A percentile compares a stretch with the other conserved stretches of the same genome.
These are phyloP conservation scores for Tupaia chinensis DNA, from an alignment of 2,113 vertebrate genomes.

Conservation along the genomic window DNA sequence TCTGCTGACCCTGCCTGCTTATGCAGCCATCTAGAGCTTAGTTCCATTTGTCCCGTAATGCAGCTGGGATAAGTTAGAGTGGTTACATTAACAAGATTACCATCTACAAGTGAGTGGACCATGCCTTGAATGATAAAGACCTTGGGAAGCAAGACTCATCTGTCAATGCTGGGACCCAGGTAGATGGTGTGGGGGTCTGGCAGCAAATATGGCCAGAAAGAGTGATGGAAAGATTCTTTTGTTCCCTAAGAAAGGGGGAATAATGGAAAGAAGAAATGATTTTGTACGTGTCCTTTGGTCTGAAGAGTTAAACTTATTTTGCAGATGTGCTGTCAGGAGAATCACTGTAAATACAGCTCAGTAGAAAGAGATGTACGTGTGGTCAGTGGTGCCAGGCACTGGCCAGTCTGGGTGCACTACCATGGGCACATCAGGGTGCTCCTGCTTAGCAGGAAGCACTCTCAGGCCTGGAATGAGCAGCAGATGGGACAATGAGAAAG, in stretches of 20 bases:
- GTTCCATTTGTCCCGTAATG: background rate
- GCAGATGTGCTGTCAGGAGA: background rate
- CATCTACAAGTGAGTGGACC: constrained; percentile 51
- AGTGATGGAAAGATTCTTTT: background rate
- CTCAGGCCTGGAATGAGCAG: too few species aligned
- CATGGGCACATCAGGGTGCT: background rate
- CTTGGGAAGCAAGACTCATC: background rate
- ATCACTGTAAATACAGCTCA: background rate
- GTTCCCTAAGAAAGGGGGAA: background rate
- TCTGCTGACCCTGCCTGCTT: background rate
- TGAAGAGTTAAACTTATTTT: background rate
- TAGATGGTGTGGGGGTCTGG: background rate
- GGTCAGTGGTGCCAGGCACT: background rate
- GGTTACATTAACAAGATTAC: constrained; percentile 70
- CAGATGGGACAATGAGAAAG: rapidly evolving
- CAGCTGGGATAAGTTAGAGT: constrained; percentile 19
- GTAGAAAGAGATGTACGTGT: background rate
- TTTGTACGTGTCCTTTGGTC: background rate
- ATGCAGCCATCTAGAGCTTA: background rate
- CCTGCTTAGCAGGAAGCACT: background rate
- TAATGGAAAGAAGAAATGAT: constrained; percentile 7
- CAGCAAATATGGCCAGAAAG: background rate
- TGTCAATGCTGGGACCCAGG: background rate
- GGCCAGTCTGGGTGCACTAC: rapidly evolving
- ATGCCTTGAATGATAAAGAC: background rate